Evolutionary conservation across 2,888 invertebrate genomes (phyloP).

Genomic region (Scelioninae gen. 1): DNA sequence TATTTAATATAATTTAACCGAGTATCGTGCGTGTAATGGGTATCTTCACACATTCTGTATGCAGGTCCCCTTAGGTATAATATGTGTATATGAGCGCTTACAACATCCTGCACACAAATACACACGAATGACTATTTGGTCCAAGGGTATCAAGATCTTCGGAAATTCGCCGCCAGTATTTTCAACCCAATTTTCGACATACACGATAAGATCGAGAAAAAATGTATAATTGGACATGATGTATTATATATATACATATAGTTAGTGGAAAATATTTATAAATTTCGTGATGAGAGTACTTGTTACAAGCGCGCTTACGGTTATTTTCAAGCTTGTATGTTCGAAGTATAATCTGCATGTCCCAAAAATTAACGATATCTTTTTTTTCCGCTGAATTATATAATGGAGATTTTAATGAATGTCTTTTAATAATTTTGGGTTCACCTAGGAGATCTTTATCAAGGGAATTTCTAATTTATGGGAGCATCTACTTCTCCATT

Average conservation of each 20-base stretch:
- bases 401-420: slow-evolving; percentile 66
- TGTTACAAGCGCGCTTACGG: slow-evolving; percentile 28
- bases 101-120: slow-evolving; percentile 4
- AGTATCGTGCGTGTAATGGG: slow-evolving; percentile 74
- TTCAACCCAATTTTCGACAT: slow-evolving; percentile 62
- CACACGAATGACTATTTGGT: slow-evolving; percentile 43
- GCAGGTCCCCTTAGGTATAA: slow-evolving; percentile 51
- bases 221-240: slow-evolving; percentile 56
- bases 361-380: slow-evolving; percentile 29
- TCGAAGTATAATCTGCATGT: slow-evolving; percentile 47
- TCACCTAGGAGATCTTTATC: slow-evolving; percentile 60
- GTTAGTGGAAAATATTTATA: slow-evolving; percentile 47
- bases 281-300: slow-evolving; percentile 45
- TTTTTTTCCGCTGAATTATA: slow-evolving; percentile 47
- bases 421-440: slow-evolving; percentile 55
- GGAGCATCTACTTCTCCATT: slow-evolving; percentile 56
- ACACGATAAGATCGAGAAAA: slow-evolving; percentile 57
- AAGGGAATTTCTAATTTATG: slow-evolving; percentile 21
- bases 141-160: slow-evolving; percentile 64
- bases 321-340: slow-evolving; percentile 56
- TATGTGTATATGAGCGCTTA: slow-evolving; percentile 11
- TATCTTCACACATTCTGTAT: slow-evolving; percentile 74
- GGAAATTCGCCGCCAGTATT: slow-evolving; percentile 59
- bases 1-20: slow-evolving; percentile 74
- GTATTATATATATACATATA: slow-evolving; percentile 24